Conservation (phyloP, 2,888 invertebrate species). For the Trichopoda pennipes region DNA sequence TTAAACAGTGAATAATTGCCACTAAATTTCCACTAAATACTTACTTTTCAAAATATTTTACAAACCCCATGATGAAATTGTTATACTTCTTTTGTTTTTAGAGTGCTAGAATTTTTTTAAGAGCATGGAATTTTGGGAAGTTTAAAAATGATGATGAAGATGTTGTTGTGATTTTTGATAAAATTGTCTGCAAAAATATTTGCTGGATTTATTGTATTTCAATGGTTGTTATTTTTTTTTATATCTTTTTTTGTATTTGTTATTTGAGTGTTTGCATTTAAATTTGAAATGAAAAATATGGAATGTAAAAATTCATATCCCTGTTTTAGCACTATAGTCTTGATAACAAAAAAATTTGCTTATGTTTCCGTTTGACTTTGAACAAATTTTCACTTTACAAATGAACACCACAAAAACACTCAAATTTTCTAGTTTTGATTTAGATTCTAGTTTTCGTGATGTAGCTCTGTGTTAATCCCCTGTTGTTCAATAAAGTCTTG, state of each 20-base stretch:
- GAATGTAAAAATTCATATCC: conserved; percentile 20
- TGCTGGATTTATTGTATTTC: conserved; percentile 38
- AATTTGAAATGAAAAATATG: conserved; percentile 40
- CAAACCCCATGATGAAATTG: not conserved
- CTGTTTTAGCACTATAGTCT: too few species aligned
- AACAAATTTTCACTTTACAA: too few species aligned
- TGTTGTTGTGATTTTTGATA: conserved; percentile 49
- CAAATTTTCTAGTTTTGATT: too few species aligned
- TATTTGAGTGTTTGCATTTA: conserved; percentile 44
- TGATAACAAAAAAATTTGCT: too few species aligned
- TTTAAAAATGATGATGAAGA: conserved; percentile 23
- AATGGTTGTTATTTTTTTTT: conserved; percentile 14
- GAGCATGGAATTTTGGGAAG: conserved; percentile 6
- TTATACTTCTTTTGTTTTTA: not conserved
- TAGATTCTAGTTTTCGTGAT: too few species aligned
- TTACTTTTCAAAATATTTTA: not conserved
- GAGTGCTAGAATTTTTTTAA: not conserved
- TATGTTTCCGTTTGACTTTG: too few species aligned
- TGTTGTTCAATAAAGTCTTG: too few species aligned
- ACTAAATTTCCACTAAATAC: too few species aligned
- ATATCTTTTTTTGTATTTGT: conserved; percentile 5
- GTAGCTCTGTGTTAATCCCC: too few species aligned
- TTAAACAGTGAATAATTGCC: too few species aligned
- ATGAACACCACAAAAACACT: too few species aligned
- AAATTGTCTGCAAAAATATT: conserved; percentile 32